Evolutionary conservation across 2,888 invertebrate genomes (phyloP).

Genomic region (Luperina nickerlii): DNA sequence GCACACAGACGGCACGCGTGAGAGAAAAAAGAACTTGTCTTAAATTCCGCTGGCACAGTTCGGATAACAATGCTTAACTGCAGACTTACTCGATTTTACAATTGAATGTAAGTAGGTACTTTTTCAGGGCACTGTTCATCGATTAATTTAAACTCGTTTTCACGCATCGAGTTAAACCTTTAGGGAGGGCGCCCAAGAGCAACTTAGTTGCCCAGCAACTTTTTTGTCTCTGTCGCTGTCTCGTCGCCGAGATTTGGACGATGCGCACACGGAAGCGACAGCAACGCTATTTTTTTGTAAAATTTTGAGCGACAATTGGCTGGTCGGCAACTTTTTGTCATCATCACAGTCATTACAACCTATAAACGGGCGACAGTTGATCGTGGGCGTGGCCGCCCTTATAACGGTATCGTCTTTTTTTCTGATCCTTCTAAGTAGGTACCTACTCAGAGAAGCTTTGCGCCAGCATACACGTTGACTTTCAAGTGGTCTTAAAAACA

Average conservation of each 20-base stretch:
- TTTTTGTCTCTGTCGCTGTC: no score
- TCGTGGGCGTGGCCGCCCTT: no score
- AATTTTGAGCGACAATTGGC: no score
- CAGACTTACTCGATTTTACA: conserved; percentile 3
- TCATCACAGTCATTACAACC: no score
- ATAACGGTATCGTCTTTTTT: not conserved
- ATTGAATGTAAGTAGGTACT: not conserved
- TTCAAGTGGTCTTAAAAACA: not conserved
- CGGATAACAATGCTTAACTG: not conserved
- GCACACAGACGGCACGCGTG: not conserved
- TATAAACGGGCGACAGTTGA: no score
- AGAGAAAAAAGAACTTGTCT: not conserved
- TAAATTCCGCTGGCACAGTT: not conserved
- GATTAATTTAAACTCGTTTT: not conserved
- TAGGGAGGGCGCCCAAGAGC: no score
- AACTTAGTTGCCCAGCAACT: no score
- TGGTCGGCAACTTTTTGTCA: no score
- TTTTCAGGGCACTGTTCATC: not conserved
- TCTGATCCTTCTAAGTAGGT: conserved; percentile 17
- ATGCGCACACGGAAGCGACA: no score
- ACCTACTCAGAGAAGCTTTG: conserved; percentile 8
- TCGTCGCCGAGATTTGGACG: no score
- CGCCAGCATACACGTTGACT: conserved; percentile 2
- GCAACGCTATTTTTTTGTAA: no score
- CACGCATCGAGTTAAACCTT: not conserved